A percentile compares a stretch with the other conserved stretches of the same genome.
Evolutionary conservation across 2,113 vertebrate species (phyloP).

Genomic region (Cyprinus carpio): DNA sequence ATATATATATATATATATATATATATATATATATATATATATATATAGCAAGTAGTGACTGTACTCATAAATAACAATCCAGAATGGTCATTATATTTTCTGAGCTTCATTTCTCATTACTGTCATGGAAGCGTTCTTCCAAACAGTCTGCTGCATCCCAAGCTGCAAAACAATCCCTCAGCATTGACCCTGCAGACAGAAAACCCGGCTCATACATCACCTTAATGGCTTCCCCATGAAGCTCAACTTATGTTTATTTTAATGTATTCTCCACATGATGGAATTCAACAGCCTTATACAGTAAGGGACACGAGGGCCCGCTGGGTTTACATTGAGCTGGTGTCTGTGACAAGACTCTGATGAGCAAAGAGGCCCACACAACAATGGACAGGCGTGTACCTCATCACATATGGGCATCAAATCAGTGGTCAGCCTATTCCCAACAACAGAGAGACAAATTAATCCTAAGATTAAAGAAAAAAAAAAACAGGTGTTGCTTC

Average conservation of each 20-base stretch:
- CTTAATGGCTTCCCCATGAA: constrained; percentile 29
- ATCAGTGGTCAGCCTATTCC: neutral
- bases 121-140: neutral
- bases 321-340: constrained; percentile 49
- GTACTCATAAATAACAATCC: neutral
- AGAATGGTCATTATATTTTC: neutral
- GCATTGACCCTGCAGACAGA: constrained; percentile 6
- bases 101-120: neutral
- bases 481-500: neutral
- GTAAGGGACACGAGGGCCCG: constrained; percentile 52
- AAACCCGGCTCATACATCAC: constrained; percentile 35
- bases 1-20: too few species aligned
- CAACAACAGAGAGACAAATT: neutral
- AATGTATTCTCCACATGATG: constrained; percentile 56
- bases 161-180: constrained; percentile 5
- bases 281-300: constrained; percentile 64
- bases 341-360: constrained; percentile 20
- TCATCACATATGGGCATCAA: neutral
- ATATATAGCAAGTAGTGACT: neutral
- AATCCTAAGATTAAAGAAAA: neutral
- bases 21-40: too few species aligned
- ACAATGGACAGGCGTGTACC: neutral
- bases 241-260: constrained; percentile 23
- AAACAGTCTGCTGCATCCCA: neutral
- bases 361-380: neutral